phyloP scores from a whole-genome alignment of 2,888 invertebrate species.

The Nysson spinosus region DNA sequence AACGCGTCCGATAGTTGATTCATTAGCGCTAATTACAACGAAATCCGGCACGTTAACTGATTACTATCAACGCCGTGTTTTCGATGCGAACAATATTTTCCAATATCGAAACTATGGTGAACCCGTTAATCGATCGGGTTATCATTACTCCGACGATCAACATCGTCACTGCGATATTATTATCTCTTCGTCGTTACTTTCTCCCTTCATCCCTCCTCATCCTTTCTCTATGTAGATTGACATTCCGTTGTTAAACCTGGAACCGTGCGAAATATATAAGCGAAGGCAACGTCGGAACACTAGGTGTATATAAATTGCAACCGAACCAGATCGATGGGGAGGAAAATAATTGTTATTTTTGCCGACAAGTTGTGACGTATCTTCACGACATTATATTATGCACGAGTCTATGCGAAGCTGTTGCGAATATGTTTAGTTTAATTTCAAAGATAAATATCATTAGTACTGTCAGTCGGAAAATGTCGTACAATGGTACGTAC shows the following conservation, averaged over 20 bases:
- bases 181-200: not conserved
- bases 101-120: not conserved
- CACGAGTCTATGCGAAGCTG: no score
- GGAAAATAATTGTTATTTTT: constrained; percentile 63
- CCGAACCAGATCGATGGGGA: constrained; percentile 24
- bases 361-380: constrained; percentile 55
- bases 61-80: constrained; percentile 12
- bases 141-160: constrained; percentile 28
- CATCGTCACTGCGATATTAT: constrained; percentile 37
- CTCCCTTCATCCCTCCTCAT: not conserved
- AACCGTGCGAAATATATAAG: constrained; percentile 48
- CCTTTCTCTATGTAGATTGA: constrained; percentile 34
- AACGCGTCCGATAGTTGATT: not conserved
- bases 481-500: no score
- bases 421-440: no score
- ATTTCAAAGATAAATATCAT: no score
- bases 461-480: no score
- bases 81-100: constrained; percentile 16
- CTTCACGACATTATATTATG: constrained; percentile 63
- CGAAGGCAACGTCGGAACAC: constrained; percentile 20
- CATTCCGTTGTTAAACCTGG: constrained; percentile 27
- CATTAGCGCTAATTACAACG: constrained; percentile 38
- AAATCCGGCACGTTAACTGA: constrained; percentile 26
- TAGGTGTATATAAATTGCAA: constrained; percentile 3
- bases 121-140: constrained; percentile 45